These are phyloP conservation scores for Holothuria scabra DNA, from an alignment of 53 echinoderm and acorn worm genomes.

Conservation along the genomic window DNA sequence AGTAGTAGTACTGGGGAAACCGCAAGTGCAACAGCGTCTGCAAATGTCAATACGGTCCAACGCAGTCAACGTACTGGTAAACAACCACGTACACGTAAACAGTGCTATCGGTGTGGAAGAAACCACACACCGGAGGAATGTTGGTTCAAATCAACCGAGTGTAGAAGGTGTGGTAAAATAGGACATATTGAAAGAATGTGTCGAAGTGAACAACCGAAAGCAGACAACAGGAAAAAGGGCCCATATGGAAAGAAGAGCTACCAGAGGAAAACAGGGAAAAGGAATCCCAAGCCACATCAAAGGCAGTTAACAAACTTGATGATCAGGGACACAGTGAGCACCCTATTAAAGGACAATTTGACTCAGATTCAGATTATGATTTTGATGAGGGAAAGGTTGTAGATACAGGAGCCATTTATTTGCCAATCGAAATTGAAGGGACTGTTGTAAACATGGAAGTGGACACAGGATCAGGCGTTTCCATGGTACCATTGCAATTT, in stretches of 20 bases:
- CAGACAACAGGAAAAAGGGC: too few relatives aligned
- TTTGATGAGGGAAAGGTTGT: not conserved
- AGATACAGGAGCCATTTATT: slow-evolving; percentile 29
- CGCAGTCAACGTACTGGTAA: not conserved
- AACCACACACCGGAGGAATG: slow-evolving; percentile 19
- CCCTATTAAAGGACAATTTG: not conserved
- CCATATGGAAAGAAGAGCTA: too few relatives aligned
- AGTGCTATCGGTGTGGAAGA: slow-evolving; percentile 32
- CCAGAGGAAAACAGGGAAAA: not conserved
- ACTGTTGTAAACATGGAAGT: slow-evolving; percentile 41
- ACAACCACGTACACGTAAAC: not conserved
- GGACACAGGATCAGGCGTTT: slow-evolving; percentile 50
- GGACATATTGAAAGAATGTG: slow-evolving; percentile 22
- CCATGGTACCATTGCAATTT: slow-evolving; percentile 28
- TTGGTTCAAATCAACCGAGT: slow-evolving; percentile 15
- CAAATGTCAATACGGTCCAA: too few relatives aligned
- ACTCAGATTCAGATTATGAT: slow-evolving; percentile 7
- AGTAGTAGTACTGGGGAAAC: too few relatives aligned
- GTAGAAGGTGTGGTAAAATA: slow-evolving; percentile 17
- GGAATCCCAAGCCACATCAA: not conserved
- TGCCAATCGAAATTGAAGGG: slow-evolving; percentile 28
- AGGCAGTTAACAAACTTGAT: slow-evolving; percentile 21
- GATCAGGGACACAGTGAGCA: not conserved
- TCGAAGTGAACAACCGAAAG: not conserved
- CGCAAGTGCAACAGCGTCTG: too few relatives aligned